Evolutionary conservation across 2,888 invertebrate genomes (phyloP).

Genomic region (Drosophila meridiana): DNA sequence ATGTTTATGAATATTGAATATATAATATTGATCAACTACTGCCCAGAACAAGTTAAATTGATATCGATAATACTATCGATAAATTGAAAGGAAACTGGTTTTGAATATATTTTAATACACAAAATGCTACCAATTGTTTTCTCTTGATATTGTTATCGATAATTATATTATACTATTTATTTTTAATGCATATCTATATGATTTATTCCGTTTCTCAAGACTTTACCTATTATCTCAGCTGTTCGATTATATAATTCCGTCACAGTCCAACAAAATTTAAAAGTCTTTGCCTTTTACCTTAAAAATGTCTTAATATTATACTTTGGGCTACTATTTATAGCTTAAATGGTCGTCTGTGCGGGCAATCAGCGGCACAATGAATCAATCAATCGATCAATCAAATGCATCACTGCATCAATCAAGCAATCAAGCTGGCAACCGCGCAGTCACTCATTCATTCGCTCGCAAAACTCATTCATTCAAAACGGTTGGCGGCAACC

Average conservation of each 20-base stretch:
- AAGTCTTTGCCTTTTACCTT: no score
- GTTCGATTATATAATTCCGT: no score
- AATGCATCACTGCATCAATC: conserved; percentile 61
- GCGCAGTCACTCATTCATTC: conserved; percentile 40
- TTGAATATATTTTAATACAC: not conserved
- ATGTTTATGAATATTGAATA: not conserved
- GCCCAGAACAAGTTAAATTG: not conserved
- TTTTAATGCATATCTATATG: not conserved
- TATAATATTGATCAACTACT: no score
- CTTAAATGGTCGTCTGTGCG: conserved; percentile 1
- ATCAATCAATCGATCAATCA: conserved; percentile 64
- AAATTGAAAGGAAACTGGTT: not conserved
- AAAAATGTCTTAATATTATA: not conserved
- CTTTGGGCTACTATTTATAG: not conserved
- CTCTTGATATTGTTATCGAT: not conserved
- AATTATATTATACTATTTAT: not conserved
- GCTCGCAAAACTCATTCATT: conserved; percentile 58
- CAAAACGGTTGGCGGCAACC: conserved; percentile 46
- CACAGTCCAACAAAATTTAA: not conserved
- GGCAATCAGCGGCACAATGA: conserved; percentile 41
- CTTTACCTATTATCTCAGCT: not conserved
- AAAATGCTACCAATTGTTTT: not conserved
- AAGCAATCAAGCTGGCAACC: conserved; percentile 59
- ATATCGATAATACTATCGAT: not conserved
- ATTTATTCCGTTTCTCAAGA: not conserved